Evolutionary conservation across 2,113 vertebrate genomes (phyloP), one percentile per base, ranked within the genome.

Genomic region (Haemorhous mexicanus): DNA sequence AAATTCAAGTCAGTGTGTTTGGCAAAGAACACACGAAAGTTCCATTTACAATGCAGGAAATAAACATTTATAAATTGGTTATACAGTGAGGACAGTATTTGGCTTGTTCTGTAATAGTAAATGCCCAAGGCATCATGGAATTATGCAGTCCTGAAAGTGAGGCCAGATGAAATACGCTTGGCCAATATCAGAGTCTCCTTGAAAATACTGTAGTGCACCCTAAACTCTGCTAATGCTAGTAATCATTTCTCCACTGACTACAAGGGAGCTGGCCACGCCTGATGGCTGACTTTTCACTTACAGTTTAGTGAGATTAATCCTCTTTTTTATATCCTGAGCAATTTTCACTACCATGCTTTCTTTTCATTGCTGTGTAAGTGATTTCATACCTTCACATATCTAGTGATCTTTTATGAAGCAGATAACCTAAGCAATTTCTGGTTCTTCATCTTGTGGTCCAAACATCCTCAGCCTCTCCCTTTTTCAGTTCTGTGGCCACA

Each of bases 61-160:
- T 35, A 90, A 84, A 89, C 62, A 53, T 86, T 84, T 94, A 68
- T 73, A 66, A 78, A 92, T 82, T 82, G 37, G 18, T 87, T 89
- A 72, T 69, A 81, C 28, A 69, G 7, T 27, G 30, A 90, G 32
- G 44, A 87, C 35, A 67, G 30, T 67, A 61, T 16, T 69, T 87
- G 61, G 52, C 84, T 85, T 90, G 15, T 16, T 39, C 2, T 68
- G 23, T 70, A 69, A 39, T 27, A 28, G 17, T 18, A 85, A 87
- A 86, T 1, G 6, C 52, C 13, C 1, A 5, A 93, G 63, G 64
- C 39, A 77, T 37, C 28, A 67, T 0, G 3, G 41, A 88, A 83
- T 90, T 85, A 76, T 17, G 52, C 4, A 0, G 47, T 63, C 46
- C 56, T 88, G 49, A 8, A 78, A 74, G 10, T 23, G 39, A 89